Evolutionary conservation across 2,113 vertebrate species (phyloP), one percentile per base, ranked within the genome.

Genomic region (Poeciliopsis occidentalis): DNA sequence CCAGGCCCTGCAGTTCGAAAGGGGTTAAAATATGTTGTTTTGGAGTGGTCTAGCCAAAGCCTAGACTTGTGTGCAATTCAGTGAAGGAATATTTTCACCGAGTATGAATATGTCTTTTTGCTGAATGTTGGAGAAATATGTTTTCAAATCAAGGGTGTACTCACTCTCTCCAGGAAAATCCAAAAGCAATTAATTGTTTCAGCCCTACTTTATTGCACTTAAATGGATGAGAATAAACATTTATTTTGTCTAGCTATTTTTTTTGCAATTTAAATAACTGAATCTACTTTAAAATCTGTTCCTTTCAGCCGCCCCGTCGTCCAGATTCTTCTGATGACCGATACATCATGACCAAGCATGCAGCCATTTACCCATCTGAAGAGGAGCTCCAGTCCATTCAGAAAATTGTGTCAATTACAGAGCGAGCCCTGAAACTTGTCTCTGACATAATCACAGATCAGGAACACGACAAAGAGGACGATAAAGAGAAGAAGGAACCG

Each of bases 321-420:
- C 98, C 98, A 24, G 98, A 99, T 84, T 98, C 97, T 22, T 99
- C 96, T 47, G 97, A 99, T 47, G 98, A 99, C 83, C 97, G 97
- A 51, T 99, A 99, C 0, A 97, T 99, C 60, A 99, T 99, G 98
- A 98, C 97, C 79, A 99, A 98, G 68, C 98, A 99, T 30, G 97
- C 97, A 0, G 94, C 96, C 68, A 99, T 99, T 91, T 99, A 99
- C 90, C 98, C 98, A 32, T 98, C 96, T 4, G 98, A 99, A 70
- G 97, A 98, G 0, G 98, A 99, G 80, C 95, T 99, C 24, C 98
- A 98, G 69, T 97, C 97, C 34, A 98, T 99, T 71, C 98, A 99
- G 91, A 99, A 99, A 92, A 99, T 99, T 3, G 98, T 99, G 77
- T 99, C 98, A 19, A 97, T 99, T 85, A 99, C 98, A 12, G 98